phyloP scores from a whole-genome alignment of 2,113 vertebrate genomes.

The Gila orcuttii region DNA sequence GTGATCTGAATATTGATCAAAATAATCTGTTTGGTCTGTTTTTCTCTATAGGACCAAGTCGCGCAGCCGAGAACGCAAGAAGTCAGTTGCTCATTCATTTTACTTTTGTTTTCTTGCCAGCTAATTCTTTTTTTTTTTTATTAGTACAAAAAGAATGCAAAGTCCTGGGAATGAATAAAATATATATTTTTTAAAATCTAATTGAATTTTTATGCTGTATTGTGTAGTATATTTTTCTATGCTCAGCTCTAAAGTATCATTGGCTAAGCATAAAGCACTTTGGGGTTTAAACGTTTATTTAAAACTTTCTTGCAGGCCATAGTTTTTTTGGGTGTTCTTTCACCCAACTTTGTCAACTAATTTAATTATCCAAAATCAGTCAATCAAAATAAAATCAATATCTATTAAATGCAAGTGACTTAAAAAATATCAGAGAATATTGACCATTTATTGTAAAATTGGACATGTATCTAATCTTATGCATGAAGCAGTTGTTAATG shows the following conservation, averaged over 20 bases:
- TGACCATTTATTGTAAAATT: not conserved
- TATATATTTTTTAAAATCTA: too few relatives aligned
- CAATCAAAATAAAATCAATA: not conserved
- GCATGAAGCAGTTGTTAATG: not conserved
- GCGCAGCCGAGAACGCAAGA: constrained; percentile 86
- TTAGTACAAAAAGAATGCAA: not conserved
- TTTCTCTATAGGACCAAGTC: constrained; percentile 84
- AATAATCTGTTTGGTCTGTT: not conserved
- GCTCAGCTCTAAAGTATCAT: not conserved
- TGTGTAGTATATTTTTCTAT: not conserved
- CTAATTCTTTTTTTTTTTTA: not conserved
- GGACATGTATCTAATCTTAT: not conserved
- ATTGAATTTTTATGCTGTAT: not conserved
- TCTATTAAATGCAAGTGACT: not conserved
- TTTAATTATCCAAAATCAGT: not conserved
- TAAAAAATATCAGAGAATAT: not conserved
- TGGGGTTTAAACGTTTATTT: not conserved
- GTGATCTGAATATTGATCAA: not conserved
- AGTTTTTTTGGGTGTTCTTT: not conserved
- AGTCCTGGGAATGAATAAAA: too few relatives aligned
- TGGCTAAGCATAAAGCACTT: not conserved
- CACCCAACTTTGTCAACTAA: too few relatives aligned
- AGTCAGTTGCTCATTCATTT: constrained; percentile 59
- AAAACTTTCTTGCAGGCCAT: not conserved
- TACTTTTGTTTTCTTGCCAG: not conserved